phyloP scores from a whole-genome alignment of 2,888 invertebrate genomes.

The Troides aeacus region DNA sequence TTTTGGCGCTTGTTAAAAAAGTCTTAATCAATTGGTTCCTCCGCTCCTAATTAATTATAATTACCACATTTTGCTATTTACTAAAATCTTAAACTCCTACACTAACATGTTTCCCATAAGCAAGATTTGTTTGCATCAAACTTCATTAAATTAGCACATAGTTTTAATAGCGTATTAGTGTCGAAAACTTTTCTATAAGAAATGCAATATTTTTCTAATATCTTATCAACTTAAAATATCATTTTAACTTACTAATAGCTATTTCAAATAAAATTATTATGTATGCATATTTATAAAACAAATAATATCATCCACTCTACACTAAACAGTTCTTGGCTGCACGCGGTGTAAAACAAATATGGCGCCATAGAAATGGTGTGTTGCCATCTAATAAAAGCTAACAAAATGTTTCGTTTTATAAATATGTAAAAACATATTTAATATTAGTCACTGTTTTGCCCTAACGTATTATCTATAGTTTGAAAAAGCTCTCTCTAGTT shows the following conservation, averaged over 20 bases:
- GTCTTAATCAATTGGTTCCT: too few relatives aligned
- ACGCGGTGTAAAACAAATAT: conserved; percentile 43
- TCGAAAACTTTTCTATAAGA: conserved; percentile 61
- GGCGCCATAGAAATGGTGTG: conserved; percentile 37
- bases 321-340: too few relatives aligned
- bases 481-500: conserved; percentile 60
- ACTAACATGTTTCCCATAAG: too few relatives aligned
- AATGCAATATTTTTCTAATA: conserved; percentile 72
- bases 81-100: too few relatives aligned
- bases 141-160: conserved; percentile 46
- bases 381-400: conserved; percentile 38
- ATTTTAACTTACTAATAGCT: conserved; percentile 45
- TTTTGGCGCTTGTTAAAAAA: too few relatives aligned
- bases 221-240: conserved; percentile 44
- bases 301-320: not conserved
- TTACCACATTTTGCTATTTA: too few relatives aligned
- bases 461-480: conserved; percentile 63
- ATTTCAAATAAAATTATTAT: conserved; percentile 49
- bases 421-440: conserved; percentile 50
- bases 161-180: conserved; percentile 48
- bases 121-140: too few relatives aligned
- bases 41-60: too few relatives aligned
- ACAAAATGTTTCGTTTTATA: conserved; percentile 45
- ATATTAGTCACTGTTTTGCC: conserved; percentile 58
- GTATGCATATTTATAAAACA: conserved; percentile 47